Conservation (phyloP, 1,140 invertebrate species). For the Onthophagus taurus region DNA sequence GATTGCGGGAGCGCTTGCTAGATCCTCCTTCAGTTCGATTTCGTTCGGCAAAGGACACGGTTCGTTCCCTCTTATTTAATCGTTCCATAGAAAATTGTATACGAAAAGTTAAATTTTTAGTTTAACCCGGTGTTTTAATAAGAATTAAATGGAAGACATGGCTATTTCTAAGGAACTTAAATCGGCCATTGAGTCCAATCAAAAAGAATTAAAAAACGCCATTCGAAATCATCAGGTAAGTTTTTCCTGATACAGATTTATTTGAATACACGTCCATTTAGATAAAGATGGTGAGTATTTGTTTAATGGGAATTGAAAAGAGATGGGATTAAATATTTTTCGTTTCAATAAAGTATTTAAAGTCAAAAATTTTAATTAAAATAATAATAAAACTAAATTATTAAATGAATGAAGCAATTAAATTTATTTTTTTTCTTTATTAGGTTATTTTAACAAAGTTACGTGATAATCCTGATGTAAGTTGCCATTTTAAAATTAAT, state of each 20-base stretch:
- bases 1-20: too few relatives aligned
- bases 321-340: slow-evolving; percentile 4
- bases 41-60: slow-evolving; percentile 12
- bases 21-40: slow-evolving; percentile 12
- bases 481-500: slow-evolving; percentile 27
- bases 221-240: slow-evolving; percentile 59
- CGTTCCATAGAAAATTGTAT: slow-evolving; percentile 6
- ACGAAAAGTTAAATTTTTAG: slow-evolving; percentile 10
- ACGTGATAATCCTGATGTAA: slow-evolving; percentile 50
- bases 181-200: slow-evolving; percentile 50
- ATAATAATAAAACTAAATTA: too few relatives aligned
- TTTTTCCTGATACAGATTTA: slow-evolving; percentile 22
- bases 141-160: slow-evolving; percentile 39
- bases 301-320: neutral
- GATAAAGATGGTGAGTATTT: neutral
- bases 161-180: slow-evolving; percentile 56
- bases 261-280: slow-evolving; percentile 20
- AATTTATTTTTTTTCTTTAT: slow-evolving; percentile 27
- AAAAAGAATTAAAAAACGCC: slow-evolving; percentile 54
- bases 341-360: slow-evolving; percentile 2
- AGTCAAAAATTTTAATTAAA: too few relatives aligned
- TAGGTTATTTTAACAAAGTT: slow-evolving; percentile 48
- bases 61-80: slow-evolving; percentile 10
- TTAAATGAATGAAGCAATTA: neutral
- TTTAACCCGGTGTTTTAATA: neutral